phyloP scores from a whole-genome alignment of 2,797 vertebrate genomes.

The Semaprochilodus insignis region DNA sequence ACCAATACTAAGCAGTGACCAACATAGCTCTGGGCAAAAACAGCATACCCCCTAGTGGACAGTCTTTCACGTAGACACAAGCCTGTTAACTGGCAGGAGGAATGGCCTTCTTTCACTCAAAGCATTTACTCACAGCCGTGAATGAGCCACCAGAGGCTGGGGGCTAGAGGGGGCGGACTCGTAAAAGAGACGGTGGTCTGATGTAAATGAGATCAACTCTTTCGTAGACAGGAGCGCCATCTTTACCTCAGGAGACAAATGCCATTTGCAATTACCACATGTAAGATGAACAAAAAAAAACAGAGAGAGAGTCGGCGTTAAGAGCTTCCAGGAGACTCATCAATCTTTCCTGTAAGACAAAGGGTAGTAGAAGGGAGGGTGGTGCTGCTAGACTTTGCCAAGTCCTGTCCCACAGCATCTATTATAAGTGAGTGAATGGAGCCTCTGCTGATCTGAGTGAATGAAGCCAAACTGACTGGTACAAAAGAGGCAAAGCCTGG shows the following conservation, averaged over 20 bases:
- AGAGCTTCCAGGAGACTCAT: slow-evolving; percentile 77
- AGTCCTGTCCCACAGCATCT: slow-evolving; percentile 72
- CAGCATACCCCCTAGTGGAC: slow-evolving; percentile 43
- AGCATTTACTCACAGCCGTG: slow-evolving; percentile 23
- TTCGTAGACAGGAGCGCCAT: slow-evolving; percentile 52
- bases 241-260: slow-evolving; percentile 62
- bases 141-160: slow-evolving; percentile 14
- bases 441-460: slow-evolving; percentile 66
- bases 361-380: slow-evolving; percentile 70
- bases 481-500: slow-evolving; percentile 57
- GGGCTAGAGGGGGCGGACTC: neutral
- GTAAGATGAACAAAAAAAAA: slow-evolving; percentile 57
- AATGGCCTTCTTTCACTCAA: slow-evolving; percentile 3
- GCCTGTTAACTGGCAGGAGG: slow-evolving; percentile 7
- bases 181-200: slow-evolving; percentile 51
- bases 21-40: slow-evolving; percentile 36
- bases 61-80: neutral
- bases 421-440: slow-evolving; percentile 73
- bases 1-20: neutral
- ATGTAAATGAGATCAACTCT: slow-evolving; percentile 53
- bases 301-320: slow-evolving; percentile 65
- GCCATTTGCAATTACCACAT: slow-evolving; percentile 70
- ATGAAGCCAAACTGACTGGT: slow-evolving; percentile 58
- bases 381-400: slow-evolving; percentile 70
- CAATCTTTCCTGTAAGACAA: slow-evolving; percentile 78